Conservation (phyloP, 1,140 invertebrate species). For the Macrobrachium rosenbergii region DNA sequence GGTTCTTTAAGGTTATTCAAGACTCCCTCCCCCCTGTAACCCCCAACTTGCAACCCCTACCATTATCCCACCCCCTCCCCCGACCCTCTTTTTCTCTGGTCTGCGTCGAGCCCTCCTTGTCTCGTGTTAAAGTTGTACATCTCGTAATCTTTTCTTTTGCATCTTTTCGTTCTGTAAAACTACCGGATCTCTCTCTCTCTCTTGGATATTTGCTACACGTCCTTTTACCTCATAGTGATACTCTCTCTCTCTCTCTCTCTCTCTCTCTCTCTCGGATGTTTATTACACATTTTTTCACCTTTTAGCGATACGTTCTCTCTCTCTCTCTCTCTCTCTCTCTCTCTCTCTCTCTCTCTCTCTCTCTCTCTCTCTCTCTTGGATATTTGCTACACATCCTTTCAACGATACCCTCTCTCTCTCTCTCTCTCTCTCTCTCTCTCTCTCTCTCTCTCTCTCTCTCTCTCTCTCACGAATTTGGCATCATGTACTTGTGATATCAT, state of each 20-base stretch:
- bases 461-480: background rate
- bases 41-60: background rate
- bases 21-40: background rate
- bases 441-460: constrained; percentile 3
- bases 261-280: background rate
- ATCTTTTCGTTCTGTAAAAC: background rate
- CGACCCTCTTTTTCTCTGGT: background rate
- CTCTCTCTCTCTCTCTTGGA: background rate
- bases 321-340: background rate
- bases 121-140: too few relatives aligned
- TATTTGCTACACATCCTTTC: background rate
- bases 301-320: background rate
- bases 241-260: constrained; percentile 11
- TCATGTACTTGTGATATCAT: background rate
- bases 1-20: background rate
- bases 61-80: background rate
- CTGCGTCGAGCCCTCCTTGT: too few relatives aligned
- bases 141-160: background rate
- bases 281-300: background rate
- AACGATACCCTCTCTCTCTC: background rate
- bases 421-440: background rate
- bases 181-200: background rate
- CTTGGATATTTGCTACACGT: background rate
- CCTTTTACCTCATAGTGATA: background rate
- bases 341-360: constrained; percentile 6